phyloP scores from a whole-genome alignment of 2,797 vertebrate genomes.

The Cossypha dichroa region DNA sequence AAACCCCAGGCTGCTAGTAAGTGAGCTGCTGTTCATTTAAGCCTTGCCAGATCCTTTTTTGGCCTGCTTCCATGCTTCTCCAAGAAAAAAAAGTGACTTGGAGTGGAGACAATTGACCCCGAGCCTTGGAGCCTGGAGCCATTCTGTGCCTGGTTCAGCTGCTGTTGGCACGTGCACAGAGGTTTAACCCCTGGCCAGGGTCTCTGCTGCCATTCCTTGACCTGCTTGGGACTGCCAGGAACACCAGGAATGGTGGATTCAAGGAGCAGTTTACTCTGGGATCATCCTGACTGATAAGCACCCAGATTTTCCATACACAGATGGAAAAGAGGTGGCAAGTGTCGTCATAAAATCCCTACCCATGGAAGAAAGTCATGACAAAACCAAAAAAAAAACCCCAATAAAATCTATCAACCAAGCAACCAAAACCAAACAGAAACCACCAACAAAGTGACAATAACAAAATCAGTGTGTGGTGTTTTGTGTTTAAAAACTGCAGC shows the following conservation, averaged over 20 bases:
- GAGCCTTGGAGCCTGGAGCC: slow-evolving; percentile 8
- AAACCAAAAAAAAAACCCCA: background rate
- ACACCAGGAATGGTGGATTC: background rate
- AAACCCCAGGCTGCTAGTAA: background rate
- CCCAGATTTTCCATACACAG: background rate
- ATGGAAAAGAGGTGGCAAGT: fast-evolving
- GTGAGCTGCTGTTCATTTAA: slow-evolving; percentile 45
- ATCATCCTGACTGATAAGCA: background rate
- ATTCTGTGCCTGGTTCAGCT: slow-evolving; percentile 44
- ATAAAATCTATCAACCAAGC: background rate
- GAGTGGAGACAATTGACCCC: slow-evolving; percentile 56
- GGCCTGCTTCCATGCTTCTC: slow-evolving; percentile 44
- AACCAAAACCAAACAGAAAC: slow-evolving; percentile 13
- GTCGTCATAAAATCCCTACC: background rate
- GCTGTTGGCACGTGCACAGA: background rate
- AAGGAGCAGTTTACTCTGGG: background rate
- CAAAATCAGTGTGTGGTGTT: background rate
- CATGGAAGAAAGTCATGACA: background rate
- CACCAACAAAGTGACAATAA: background rate
- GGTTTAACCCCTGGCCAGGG: background rate
- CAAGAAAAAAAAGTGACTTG: slow-evolving; percentile 6
- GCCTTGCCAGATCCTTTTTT: slow-evolving; percentile 53
- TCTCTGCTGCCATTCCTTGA: background rate
- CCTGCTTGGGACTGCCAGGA: background rate
- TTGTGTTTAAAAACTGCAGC: background rate